Base-by-base conservation (phyloP, 2,113 vertebrate genomes). In the Zeus faber region DNA sequence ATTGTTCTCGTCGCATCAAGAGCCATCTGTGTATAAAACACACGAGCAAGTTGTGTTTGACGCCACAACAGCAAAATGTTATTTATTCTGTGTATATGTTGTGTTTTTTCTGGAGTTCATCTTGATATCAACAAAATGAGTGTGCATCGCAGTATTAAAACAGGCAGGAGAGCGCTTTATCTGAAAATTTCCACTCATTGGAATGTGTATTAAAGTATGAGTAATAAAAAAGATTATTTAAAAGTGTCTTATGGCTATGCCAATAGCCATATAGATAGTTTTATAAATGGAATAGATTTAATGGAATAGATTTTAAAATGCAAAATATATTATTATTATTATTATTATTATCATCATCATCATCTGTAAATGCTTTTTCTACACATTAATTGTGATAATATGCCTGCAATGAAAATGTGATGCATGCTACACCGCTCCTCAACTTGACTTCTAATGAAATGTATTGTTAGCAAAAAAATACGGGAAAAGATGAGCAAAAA, bases 341-440 rank as follows among this genome's bases (percentile, higher is more conserved):
- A 40, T 45, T 50, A 59, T 58, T 57, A 49, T 47, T 52, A 51
- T 49, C 67, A 39, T 49, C 62, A 57, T 79, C 21, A 56, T 73
- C 77, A 72, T 39, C 58, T 82, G 79, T 84, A 82, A n/a, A 82
- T 85, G 77, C 58, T 75, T 79, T 73, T 76, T 76, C 71, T 70
- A 83, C 49, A 74, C 52, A 66, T 70, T 77, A 57, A 75, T 65
- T 87, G 83, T 89, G 75, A 84, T 79, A 77, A 84, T 80, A 83
- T 84, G 87, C 79, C 79, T 84, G 84, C 74, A 59, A 81, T 78
- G 61, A 68, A 84, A 86, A 82, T 67, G 74, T 83, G 81, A 78
- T 86, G 85, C 87, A 89, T 90, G 86, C 76, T 72, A 74, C 67
- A 77, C 61, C 63, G 66, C 76, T 85, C 78, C 70, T 81, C 65